A percentile compares a stretch with the other conserved stretches of the same genome.
Evolutionary conservation across 2,888 invertebrate species (phyloP).

Genomic region (Dastarcus helophoroides): DNA sequence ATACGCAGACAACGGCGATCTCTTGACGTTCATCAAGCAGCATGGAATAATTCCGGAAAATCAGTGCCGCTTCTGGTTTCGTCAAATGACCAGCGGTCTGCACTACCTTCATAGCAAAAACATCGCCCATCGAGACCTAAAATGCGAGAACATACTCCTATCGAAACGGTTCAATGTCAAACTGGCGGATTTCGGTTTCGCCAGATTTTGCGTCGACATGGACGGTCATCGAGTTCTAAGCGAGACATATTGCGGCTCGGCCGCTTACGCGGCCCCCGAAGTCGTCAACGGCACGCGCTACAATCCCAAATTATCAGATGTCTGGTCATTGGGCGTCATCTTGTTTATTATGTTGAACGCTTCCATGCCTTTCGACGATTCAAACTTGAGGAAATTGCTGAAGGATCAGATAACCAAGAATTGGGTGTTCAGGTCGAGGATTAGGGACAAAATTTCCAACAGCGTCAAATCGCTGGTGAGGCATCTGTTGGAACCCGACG

Average conservation of each 20-base stretch:
- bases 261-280: constrained; percentile 11
- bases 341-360: constrained; percentile 11
- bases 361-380: constrained; percentile 12
- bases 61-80: constrained; percentile 10
- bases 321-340: constrained; percentile 11
- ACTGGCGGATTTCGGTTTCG: constrained; percentile 11
- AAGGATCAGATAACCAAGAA: constrained; percentile 11
- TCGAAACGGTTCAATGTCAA: constrained; percentile 10
- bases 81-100: constrained; percentile 9
- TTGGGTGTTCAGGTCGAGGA: constrained; percentile 11
- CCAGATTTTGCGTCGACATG: constrained; percentile 9
- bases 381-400: constrained; percentile 10
- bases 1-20: constrained; percentile 11
- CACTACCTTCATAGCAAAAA: constrained; percentile 11
- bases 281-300: constrained; percentile 11
- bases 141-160: constrained; percentile 11
- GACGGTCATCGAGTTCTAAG: constrained; percentile 10
- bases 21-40: constrained; percentile 10
- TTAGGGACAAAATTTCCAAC: constrained; percentile 10
- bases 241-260: constrained; percentile 11
- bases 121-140: constrained; percentile 10
- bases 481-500: constrained; percentile 11
- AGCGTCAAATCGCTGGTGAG: constrained; percentile 9
- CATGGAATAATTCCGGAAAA: constrained; percentile 10
- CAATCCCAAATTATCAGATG: constrained; percentile 11